phyloP scores from a whole-genome alignment of 2,797 vertebrate species.

The Rhinella marina region DNA sequence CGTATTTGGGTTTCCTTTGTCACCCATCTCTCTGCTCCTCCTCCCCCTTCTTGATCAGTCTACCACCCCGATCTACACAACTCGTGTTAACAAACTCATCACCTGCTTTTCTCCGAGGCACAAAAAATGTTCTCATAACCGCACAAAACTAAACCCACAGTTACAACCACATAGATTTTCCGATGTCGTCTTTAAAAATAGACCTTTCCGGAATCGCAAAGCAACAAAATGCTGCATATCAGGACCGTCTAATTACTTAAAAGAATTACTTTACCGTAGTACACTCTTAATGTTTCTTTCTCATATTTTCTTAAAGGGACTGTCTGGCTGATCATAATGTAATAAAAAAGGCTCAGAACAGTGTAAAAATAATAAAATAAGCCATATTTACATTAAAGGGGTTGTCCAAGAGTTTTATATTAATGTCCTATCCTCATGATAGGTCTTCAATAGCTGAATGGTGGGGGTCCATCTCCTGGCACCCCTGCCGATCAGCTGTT shows the following conservation, averaged over 20 bases:
- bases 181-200: slow-evolving; percentile 26
- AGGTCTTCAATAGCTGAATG: too few species aligned
- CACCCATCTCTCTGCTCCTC: background rate
- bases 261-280: background rate
- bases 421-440: too few species aligned
- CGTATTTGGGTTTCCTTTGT: background rate
- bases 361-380: too few species aligned
- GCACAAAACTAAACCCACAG: slow-evolving; percentile 25
- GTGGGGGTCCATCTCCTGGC: too few species aligned
- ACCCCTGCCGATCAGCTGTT: too few species aligned
- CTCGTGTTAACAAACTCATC: background rate
- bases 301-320: too few species aligned
- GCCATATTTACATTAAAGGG: too few species aligned
- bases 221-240: background rate
- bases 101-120: background rate
- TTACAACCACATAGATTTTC: slow-evolving; percentile 57
- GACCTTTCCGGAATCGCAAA: slow-evolving; percentile 34
- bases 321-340: too few species aligned
- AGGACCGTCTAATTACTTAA: background rate
- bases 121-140: background rate
- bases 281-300: background rate
- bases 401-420: too few species aligned
- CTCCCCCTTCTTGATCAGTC: background rate
- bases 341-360: too few species aligned
- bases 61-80: background rate